Base-by-base conservation (phyloP, 2,797 vertebrate genomes). In the Cyprinodon diabolis region DNA sequence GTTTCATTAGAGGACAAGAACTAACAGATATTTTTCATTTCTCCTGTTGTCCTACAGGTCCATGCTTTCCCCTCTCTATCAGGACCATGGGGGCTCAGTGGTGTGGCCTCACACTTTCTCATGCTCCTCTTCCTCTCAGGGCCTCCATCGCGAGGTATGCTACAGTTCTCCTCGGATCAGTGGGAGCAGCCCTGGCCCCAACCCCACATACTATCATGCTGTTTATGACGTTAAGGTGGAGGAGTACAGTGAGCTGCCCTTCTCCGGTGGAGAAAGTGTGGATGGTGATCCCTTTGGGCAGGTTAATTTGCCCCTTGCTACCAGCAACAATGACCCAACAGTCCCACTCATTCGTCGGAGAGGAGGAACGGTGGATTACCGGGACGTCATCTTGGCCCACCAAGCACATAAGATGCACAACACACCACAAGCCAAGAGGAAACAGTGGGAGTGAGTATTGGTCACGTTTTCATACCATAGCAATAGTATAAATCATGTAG, bases 391-490 rank as follows among this genome's bases (percentile, higher is more conserved):
- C 91, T 81, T 94, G 89, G 96, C 96, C 6, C 96, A 97, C 85
- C 95, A 97, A 90, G 95, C 95, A 0, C 96, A 97, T 90, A 97
- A 97, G 86, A 84, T 93, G 79, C 95, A 95, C 85, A 97, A 95
- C 92, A 97, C 96, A 0, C 95, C 96, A 0, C 95, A 96, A 91
- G 96, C 96, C 79, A 83, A 86, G 66, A 93, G 96, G 84, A 97
- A 96, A 68, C 94, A 96, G 37, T 97, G 96, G 96, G 96, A 97
- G 96, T 97, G 85, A 97, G 96, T 97, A 90, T 35, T 49, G 2
- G 12, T 77, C 25, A 14, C 9, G 30, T 71, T 74, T 21, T 72
- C 25, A 23, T 1, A 25, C 55, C 25, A 66, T 37, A 47, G 4
- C 2, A 55, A 55, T n/a, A 43, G 66, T 25, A 10, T 66, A 12